Evolutionary conservation across 1,140 invertebrate species (phyloP).

Genomic region (Ooceraea biroi): DNA sequence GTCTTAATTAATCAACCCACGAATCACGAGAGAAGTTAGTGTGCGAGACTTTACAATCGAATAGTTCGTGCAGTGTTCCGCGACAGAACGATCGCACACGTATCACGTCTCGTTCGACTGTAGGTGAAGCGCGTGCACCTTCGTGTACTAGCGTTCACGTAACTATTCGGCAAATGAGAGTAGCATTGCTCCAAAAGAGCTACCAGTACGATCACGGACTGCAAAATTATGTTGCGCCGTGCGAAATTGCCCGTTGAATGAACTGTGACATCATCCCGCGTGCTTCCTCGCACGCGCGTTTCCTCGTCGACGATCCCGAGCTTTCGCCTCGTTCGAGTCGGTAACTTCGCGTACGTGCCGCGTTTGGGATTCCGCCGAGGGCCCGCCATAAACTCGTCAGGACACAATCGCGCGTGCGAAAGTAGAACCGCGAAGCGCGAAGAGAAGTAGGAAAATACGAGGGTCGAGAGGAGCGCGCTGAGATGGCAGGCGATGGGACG

Average conservation of each 20-base stretch:
- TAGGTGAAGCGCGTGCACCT: no score
- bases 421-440: conserved; percentile 54
- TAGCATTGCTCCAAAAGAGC: neutral
- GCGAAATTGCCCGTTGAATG: conserved; percentile 35
- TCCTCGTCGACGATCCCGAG: neutral
- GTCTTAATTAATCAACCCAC: conserved; percentile 44
- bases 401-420: conserved; percentile 47
- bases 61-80: conserved; percentile 12
- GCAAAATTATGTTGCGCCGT: conserved; percentile 7
- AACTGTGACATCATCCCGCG: conserved; percentile 23
- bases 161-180: no score
- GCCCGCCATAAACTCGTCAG: conserved; percentile 61
- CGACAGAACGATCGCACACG: conserved; percentile 6
- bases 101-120: no score
- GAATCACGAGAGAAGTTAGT: neutral
- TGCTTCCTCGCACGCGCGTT: no score
- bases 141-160: no score
- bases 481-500: neutral
- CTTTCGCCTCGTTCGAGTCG: conserved; percentile 42
- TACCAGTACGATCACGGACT: neutral
- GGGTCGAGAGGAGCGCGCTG: conserved; percentile 21
- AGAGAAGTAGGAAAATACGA: conserved; percentile 64
- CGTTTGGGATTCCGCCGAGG: conserved; percentile 55
- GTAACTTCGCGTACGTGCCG: conserved; percentile 57
- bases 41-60: neutral